These are phyloP conservation scores for Saguinus imperator DNA, from an alignment of 2,113 vertebrate species.

Conservation along the genomic window DNA sequence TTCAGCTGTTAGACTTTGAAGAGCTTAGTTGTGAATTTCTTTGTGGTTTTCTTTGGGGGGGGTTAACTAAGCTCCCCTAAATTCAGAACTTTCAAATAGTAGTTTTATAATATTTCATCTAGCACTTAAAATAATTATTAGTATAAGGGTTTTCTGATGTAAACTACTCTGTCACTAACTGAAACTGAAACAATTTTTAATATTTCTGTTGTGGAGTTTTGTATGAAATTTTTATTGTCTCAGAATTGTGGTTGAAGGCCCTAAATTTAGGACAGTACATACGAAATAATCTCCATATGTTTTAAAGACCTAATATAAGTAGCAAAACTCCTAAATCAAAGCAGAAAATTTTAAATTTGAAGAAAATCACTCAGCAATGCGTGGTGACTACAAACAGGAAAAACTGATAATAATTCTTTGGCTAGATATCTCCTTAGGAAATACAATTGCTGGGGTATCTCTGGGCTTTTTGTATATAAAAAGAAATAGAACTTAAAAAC, in stretches of 20 bases:
- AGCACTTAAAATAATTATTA: not conserved
- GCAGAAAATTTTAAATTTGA: not conserved
- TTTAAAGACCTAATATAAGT: not conserved
- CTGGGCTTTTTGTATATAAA: not conserved
- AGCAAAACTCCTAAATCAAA: not conserved
- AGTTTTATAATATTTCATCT: not conserved
- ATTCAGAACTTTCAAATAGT: not conserved
- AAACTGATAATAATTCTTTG: constrained; percentile 8
- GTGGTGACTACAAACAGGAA: not conserved
- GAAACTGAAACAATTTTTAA: not conserved
- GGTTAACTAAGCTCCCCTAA: not conserved
- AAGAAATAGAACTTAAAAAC: not conserved
- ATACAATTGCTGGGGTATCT: not conserved
- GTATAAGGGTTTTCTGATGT: not conserved
- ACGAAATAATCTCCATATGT: not conserved
- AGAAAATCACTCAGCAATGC: not conserved
- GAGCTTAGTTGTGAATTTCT: not conserved
- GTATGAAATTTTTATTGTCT: not conserved
- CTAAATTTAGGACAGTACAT: not conserved
- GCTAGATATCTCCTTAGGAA: not conserved
- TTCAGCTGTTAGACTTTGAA: not conserved
- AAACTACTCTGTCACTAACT: not conserved
- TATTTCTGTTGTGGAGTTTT: not conserved
- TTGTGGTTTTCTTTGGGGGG: not conserved
- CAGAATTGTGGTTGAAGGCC: not conserved